Conservation (phyloP, 2,888 invertebrate genomes). For the Nemotelus pantherinus region DNA sequence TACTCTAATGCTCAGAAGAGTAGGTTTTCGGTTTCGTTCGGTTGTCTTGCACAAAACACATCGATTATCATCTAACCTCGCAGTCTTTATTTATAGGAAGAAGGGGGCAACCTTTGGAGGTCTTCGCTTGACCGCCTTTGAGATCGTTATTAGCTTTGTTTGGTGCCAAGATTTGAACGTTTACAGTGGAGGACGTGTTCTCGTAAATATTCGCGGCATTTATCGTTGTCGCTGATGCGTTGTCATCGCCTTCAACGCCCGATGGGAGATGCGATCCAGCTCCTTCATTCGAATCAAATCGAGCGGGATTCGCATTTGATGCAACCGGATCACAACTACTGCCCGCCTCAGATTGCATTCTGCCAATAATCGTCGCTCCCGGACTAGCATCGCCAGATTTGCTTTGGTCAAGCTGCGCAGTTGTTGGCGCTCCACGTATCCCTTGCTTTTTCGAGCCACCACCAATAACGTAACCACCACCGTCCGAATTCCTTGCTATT, state of each 20-base stretch:
- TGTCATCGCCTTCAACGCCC: neutral
- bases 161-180: conserved; percentile 40
- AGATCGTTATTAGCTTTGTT: conserved; percentile 46
- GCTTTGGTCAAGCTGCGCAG: neutral
- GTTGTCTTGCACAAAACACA: conserved; percentile 18
- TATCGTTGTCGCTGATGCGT: conserved; percentile 51
- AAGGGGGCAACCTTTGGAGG: conserved; percentile 54
- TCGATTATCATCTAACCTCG: conserved; percentile 84
- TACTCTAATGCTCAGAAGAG: neutral
- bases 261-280: neutral
- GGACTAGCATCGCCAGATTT: neutral
- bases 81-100: conserved; percentile 81
- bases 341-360: neutral
- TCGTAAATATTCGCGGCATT: conserved; percentile 41
- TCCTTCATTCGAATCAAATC: neutral
- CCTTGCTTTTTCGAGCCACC: conserved; percentile 52
- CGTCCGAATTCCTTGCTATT: conserved; percentile 82
- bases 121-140: conserved; percentile 49
- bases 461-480: conserved; percentile 69
- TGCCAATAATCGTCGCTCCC: neutral
- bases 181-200: conserved; percentile 38
- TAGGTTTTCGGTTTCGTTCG: conserved; percentile 3
- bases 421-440: neutral
- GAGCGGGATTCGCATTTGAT: neutral
- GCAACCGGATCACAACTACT: neutral